Evolutionary conservation across 2,888 invertebrate genomes (phyloP).

Genomic region (Leptopilina syphax): DNA sequence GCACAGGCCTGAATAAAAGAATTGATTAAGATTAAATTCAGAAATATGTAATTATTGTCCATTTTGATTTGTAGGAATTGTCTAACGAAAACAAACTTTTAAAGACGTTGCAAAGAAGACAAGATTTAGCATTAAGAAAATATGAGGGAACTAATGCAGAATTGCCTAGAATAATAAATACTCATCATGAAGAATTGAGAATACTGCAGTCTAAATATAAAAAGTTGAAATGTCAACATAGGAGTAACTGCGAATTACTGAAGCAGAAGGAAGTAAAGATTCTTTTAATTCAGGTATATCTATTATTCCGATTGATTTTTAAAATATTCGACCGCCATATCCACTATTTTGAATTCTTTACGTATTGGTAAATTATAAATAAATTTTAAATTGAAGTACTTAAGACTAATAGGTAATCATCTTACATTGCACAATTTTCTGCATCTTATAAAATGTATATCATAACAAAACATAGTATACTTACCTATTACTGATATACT

Average conservation of each 20-base stretch:
- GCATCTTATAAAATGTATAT: too few species aligned
- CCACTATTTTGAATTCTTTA: too few species aligned
- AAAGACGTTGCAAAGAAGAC: constrained; percentile 87
- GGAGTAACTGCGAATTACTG: constrained; percentile 81
- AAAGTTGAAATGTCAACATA: constrained; percentile 81
- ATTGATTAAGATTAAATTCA: too few species aligned
- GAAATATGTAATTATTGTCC: background rate
- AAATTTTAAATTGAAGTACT: background rate
- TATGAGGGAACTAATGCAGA: constrained; percentile 89
- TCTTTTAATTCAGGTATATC: constrained; percentile 78
- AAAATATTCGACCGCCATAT: too few species aligned
- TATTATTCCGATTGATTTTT: background rate
- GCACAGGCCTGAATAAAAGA: too few species aligned
- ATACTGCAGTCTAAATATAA: constrained; percentile 85
- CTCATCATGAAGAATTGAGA: constrained; percentile 88
- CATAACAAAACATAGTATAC: too few species aligned
- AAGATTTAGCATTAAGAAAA: constrained; percentile 87
- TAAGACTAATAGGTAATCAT: background rate
- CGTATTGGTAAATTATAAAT: too few species aligned
- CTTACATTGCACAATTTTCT: background rate
- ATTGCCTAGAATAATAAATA: constrained; percentile 85
- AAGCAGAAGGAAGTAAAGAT: constrained; percentile 85
- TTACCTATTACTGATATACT: too few species aligned
- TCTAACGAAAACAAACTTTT: constrained; percentile 86
- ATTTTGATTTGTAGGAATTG: constrained; percentile 78